Evolutionary conservation across 2,888 invertebrate species (phyloP).

Genomic region (Catocala nupta): DNA sequence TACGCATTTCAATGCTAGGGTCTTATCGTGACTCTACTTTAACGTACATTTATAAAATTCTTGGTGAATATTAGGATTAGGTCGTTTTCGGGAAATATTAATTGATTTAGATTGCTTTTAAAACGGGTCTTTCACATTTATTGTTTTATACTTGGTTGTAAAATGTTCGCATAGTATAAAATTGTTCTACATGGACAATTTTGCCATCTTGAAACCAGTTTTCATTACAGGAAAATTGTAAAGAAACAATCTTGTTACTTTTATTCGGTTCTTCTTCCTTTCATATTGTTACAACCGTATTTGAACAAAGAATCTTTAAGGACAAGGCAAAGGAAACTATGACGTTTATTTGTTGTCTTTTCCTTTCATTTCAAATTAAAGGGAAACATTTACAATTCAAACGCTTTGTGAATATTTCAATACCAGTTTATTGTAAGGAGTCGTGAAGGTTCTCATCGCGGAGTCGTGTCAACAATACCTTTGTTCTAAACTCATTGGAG

Average conservation of each 20-base stretch:
- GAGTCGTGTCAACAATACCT: slow-evolving; percentile 35
- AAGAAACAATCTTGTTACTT: neutral
- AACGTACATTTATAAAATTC: too few species aligned
- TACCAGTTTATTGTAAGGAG: slow-evolving; percentile 18
- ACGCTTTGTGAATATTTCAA: slow-evolving; percentile 22
- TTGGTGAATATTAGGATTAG: too few species aligned
- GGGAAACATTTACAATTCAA: slow-evolving; percentile 24
- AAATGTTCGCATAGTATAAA: too few species aligned
- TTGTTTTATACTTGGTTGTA: too few species aligned
- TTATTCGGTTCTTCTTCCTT: neutral
- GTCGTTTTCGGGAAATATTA: too few species aligned
- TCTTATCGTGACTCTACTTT: too few species aligned
- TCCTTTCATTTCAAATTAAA: slow-evolving; percentile 30
- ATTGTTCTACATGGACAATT: too few species aligned
- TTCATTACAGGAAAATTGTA: too few species aligned
- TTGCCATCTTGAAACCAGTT: too few species aligned
- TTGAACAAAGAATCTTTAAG: slow-evolving; percentile 26
- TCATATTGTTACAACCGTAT: slow-evolving; percentile 2
- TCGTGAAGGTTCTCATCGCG: slow-evolving; percentile 23
- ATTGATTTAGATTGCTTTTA: too few species aligned
- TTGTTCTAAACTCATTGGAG: slow-evolving; percentile 54
- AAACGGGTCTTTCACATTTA: too few species aligned
- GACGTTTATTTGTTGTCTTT: slow-evolving; percentile 21
- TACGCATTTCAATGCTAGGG: too few species aligned
- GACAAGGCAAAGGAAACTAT: slow-evolving; percentile 11